phyloP scores from a whole-genome alignment of 1,140 invertebrate genomes.

The Potamilus streckersoni region DNA sequence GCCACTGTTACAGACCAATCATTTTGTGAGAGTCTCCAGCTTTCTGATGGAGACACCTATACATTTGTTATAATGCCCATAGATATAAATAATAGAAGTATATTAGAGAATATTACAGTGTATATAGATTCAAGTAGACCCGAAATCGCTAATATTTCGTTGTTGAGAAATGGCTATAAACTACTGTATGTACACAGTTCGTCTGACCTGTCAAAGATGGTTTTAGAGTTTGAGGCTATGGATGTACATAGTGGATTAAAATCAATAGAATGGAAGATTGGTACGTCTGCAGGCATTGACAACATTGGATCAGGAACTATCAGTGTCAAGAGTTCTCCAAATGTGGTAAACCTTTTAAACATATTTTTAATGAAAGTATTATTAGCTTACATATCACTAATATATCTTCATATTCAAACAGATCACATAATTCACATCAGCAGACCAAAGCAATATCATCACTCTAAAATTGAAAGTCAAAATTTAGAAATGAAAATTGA shows the following conservation, averaged over 20 bases:
- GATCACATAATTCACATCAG: too few relatives aligned
- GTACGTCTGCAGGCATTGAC: neutral
- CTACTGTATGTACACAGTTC: constrained; percentile 35
- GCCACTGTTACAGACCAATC: constrained; percentile 15
- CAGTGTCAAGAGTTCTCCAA: too few relatives aligned
- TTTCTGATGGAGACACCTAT: constrained; percentile 40
- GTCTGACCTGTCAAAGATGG: constrained; percentile 42
- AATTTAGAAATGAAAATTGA: too few relatives aligned
- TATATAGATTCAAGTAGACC: constrained; percentile 38
- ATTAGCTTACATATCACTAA: too few relatives aligned
- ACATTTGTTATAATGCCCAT: constrained; percentile 19
- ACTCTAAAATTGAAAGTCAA: too few relatives aligned
- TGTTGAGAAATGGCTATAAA: constrained; percentile 25
- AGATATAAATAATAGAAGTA: constrained; percentile 33
- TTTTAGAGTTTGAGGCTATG: constrained; percentile 33
- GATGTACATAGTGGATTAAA: constrained; percentile 47
- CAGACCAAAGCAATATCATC: too few relatives aligned
- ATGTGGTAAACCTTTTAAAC: too few relatives aligned
- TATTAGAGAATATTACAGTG: constrained; percentile 25
- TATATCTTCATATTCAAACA: too few relatives aligned
- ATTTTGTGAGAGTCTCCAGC: constrained; percentile 7
- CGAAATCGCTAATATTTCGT: constrained; percentile 24
- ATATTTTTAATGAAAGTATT: too few relatives aligned
- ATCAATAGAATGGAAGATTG: constrained; percentile 27
- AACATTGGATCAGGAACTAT: too few relatives aligned